Percentiles rank a stretch among this genome's conserved stretches.
These are phyloP conservation scores for Gambelia wislizenii DNA, from an alignment of 2,797 vertebrate genomes.

Conservation along the genomic window DNA sequence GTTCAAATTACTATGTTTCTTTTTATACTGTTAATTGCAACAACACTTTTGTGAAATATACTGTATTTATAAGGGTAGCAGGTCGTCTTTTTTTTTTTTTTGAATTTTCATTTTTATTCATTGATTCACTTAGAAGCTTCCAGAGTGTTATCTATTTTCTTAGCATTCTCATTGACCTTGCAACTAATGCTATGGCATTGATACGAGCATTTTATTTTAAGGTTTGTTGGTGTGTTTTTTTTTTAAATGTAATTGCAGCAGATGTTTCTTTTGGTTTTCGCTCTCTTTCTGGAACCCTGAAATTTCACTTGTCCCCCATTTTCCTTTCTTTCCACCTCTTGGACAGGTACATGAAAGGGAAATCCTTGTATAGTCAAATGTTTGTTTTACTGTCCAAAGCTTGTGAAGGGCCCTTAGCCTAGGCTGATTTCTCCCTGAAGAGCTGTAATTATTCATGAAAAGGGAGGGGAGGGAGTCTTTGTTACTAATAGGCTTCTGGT, in stretches of 20 bases:
- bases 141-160: not conserved
- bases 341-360: conserved; percentile 75
- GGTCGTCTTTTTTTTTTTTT: conserved; percentile 20
- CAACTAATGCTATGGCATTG: conserved; percentile 48
- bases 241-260: conserved; percentile 68
- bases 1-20: conserved; percentile 15
- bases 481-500: conserved; percentile 77
- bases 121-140: not conserved
- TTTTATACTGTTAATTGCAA: conserved; percentile 37
- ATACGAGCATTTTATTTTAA: conserved; percentile 45
- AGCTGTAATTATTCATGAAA: conserved; percentile 76
- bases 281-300: conserved; percentile 58
- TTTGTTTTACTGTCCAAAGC: conserved; percentile 75
- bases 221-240: conserved; percentile 35
- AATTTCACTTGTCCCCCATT: conserved; percentile 56
- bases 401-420: conserved; percentile 63
- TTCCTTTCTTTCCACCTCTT: conserved; percentile 20
- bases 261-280: conserved; percentile 69
- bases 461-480: conserved; percentile 68
- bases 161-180: conserved; percentile 39
- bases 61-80: not conserved
- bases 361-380: conserved; percentile 69
- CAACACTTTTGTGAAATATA: no score
- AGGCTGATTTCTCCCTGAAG: conserved; percentile 71
- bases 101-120: conserved; percentile 42